These are phyloP conservation scores for Adineta ricciae DNA, from an alignment of 2,888 invertebrate species.

Conservation along the genomic window DNA sequence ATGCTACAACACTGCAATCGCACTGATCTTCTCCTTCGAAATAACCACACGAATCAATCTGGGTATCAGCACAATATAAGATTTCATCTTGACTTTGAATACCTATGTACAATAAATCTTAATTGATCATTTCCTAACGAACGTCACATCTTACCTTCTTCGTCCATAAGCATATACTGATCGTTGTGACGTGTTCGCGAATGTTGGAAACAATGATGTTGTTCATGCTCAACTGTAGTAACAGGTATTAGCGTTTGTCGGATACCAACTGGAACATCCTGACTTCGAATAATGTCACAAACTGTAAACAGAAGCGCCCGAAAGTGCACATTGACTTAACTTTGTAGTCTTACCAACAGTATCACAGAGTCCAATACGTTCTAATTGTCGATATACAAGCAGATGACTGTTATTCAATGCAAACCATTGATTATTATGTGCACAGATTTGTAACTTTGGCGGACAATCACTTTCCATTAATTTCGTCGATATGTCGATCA, in stretches of 20 bases:
- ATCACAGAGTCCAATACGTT: constrained; percentile 21
- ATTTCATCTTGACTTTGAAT: neutral
- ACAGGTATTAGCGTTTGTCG: constrained; percentile 14
- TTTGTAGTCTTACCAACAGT: neutral
- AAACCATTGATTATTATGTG: constrained; percentile 19
- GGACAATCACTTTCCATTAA: constrained; percentile 21
- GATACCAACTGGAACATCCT: neutral
- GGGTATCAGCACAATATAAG: constrained; percentile 10
- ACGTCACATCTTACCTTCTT: neutral
- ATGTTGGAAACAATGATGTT: neutral
- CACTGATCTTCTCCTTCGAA: constrained; percentile 6
- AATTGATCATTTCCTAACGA: no score
- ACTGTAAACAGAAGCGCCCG: neutral
- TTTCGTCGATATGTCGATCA: constrained; percentile 21
- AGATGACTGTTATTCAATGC: constrained; percentile 13
- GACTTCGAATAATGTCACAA: constrained; percentile 11
- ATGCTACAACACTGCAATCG: neutral
- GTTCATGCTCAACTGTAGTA: neutral
- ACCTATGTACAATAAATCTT: neutral
- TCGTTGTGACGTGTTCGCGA: neutral
- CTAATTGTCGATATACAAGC: constrained; percentile 20
- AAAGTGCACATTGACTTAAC: neutral
- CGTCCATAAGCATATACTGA: constrained; percentile 15
- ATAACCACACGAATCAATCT: neutral
- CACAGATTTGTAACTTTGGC: constrained; percentile 1